These are phyloP conservation scores for Salticus scenicus DNA, from an alignment of 2,888 invertebrate genomes.

Conservation along the genomic window DNA sequence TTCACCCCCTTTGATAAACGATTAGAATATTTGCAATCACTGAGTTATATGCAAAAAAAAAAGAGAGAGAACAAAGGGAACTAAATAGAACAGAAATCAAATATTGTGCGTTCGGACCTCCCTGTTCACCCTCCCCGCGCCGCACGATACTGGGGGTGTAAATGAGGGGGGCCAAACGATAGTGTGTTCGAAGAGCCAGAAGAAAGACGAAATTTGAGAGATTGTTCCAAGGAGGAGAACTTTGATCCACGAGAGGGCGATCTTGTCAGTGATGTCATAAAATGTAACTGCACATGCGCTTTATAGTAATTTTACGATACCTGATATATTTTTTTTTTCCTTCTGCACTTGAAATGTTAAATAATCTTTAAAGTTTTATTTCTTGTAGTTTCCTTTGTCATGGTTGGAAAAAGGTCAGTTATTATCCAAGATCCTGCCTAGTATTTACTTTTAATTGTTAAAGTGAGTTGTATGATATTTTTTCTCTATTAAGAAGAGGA, in stretches of 20 bases:
- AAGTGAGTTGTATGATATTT: no score
- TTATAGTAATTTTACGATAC: background rate
- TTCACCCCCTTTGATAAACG: conserved; percentile 19
- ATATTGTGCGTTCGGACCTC: conserved; percentile 45
- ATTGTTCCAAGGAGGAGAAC: background rate
- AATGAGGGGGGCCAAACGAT: conserved; percentile 49
- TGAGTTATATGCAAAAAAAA: background rate
- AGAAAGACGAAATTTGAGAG: conserved; percentile 31
- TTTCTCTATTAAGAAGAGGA: no score
- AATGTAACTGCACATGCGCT: conserved; percentile 7
- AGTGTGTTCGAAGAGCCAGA: conserved; percentile 47
- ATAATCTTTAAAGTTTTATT: background rate
- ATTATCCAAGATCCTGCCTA: no score
- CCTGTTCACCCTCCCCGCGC: conserved; percentile 55
- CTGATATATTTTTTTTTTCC: conserved; percentile 1
- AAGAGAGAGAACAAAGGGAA: background rate
- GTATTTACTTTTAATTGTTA: no score
- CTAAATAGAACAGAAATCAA: background rate
- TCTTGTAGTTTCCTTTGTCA: background rate
- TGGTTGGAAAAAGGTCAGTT: background rate
- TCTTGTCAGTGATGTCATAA: conserved; percentile 38
- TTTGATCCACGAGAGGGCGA: conserved; percentile 25
- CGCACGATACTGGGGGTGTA: conserved; percentile 40
- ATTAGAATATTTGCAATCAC: conserved; percentile 7
- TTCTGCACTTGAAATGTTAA: background rate